phyloP scores from a whole-genome alignment of 2,888 invertebrate genomes.

The Machimus atricapillus region DNA sequence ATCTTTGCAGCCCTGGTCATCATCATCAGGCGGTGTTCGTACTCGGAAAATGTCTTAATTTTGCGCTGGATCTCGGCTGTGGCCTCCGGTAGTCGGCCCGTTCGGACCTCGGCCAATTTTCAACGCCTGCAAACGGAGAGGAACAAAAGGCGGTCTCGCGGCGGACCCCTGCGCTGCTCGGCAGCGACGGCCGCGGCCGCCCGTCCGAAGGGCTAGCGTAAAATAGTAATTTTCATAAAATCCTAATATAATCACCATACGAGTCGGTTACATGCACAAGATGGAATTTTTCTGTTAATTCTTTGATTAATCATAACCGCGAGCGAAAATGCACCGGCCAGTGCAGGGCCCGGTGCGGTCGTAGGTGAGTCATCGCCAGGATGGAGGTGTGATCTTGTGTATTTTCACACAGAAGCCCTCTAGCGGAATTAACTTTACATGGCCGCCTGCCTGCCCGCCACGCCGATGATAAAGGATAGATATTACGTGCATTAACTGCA shows the following conservation, averaged over 20 bases:
- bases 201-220: not conserved
- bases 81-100: slow-evolving; percentile 28
- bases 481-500: not conserved
- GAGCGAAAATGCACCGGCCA: not conserved
- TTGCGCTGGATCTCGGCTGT: not conserved
- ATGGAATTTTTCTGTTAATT: not conserved
- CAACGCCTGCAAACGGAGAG: slow-evolving; percentile 1
- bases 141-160: not conserved
- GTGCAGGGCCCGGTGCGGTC: not conserved
- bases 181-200: not conserved
- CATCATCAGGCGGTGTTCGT: not conserved
- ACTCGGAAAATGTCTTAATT: slow-evolving; percentile 34
- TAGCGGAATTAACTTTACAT: not conserved
- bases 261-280: not conserved
- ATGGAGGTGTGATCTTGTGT: slow-evolving; percentile 23
- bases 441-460: not conserved
- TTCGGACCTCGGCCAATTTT: slow-evolving; percentile 2
- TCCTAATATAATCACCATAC: slow-evolving; percentile 7
- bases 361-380: not conserved
- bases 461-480: not conserved
- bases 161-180: not conserved
- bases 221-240: slow-evolving; percentile 31
- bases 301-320: slow-evolving; percentile 33
- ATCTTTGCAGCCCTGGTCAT: slow-evolving; percentile 13
- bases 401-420: slow-evolving; percentile 25